These are phyloP conservation scores for Benthosema pterotum DNA, from an alignment of 2,797 vertebrate genomes.

Conservation along the genomic window DNA sequence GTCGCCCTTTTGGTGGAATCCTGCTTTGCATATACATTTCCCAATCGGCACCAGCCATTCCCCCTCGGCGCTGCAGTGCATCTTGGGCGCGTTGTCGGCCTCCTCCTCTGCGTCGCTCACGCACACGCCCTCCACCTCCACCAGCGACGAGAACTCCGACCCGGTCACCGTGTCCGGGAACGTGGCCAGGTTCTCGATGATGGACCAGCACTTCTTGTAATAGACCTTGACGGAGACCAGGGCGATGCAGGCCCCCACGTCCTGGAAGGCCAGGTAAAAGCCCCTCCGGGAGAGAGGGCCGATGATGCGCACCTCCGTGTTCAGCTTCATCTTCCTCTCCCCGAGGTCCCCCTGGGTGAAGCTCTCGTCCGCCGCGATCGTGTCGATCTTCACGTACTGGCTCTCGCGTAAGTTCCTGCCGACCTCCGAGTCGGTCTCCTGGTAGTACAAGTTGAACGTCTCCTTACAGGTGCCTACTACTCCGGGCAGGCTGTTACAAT, in stretches of 20 bases:
- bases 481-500: slow-evolving; percentile 99
- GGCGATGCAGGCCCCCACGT: slow-evolving; percentile 97
- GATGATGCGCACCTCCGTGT: slow-evolving; percentile 97
- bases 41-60: slow-evolving; percentile 99
- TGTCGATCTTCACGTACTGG: slow-evolving; percentile 98
- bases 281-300: slow-evolving; percentile 94
- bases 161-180: slow-evolving; percentile 99
- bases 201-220: slow-evolving; percentile 99
- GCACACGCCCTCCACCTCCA: slow-evolving; percentile 95
- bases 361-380: slow-evolving; percentile 99
- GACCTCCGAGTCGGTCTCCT: slow-evolving; percentile 96
- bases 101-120: slow-evolving; percentile 96
- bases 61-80: slow-evolving; percentile 98
- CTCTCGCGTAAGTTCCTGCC: slow-evolving; percentile 97
- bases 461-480: slow-evolving; percentile 99
- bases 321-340: slow-evolving; percentile 99
- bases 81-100: slow-evolving; percentile 96
- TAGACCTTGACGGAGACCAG: slow-evolving; percentile 99
- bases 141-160: slow-evolving; percentile 98
- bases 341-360: slow-evolving; percentile 99
- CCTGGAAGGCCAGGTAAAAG: slow-evolving; percentile 99
- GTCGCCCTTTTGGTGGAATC: slow-evolving; percentile 98
- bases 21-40: slow-evolving; percentile 98
- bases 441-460: slow-evolving; percentile 99
- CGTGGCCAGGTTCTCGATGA: slow-evolving; percentile 98